Conservation (phyloP, 2,797 vertebrate species). For the Hirundo rustica region DNA sequence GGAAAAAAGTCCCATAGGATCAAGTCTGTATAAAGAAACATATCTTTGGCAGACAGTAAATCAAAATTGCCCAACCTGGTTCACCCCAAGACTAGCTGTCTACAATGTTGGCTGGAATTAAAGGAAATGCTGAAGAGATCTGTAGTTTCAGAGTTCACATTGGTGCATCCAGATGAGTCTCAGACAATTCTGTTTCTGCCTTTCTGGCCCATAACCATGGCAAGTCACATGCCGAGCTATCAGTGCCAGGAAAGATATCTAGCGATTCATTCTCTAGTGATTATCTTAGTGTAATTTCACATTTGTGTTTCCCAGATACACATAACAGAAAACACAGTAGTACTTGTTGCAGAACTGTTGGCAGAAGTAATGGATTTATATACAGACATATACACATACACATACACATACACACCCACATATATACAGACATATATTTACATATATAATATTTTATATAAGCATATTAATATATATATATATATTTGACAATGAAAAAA, state of each 20-base stretch:
- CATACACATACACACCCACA: no score
- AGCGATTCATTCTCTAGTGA: not conserved
- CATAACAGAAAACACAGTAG: not conserved
- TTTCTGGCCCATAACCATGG: not conserved
- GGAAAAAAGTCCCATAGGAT: not conserved
- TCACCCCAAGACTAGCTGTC: not conserved
- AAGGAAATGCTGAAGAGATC: not conserved
- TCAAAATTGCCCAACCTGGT: not conserved
- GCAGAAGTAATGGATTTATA: constrained; percentile 30
- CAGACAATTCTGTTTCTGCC: not conserved
- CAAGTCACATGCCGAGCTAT: not conserved
- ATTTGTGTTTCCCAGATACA: not conserved
- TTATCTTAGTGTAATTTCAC: not conserved
- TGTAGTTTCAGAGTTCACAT: not conserved
- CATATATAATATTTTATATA: not conserved
- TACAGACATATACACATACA: not conserved
- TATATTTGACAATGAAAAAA: not conserved
- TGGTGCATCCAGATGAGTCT: not conserved
- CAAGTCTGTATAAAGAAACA: not conserved
- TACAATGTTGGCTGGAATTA: not conserved
- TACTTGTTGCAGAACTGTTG: not conserved
- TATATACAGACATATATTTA: not conserved
- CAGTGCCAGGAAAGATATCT: not conserved
- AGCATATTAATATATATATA: not conserved
- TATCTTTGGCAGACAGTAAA: not conserved